Percentiles rank a stretch among this genome's conserved stretches.
Evolutionary conservation across 2,113 vertebrate genomes (phyloP).

Genomic region (Nyctereutes procyonoides): DNA sequence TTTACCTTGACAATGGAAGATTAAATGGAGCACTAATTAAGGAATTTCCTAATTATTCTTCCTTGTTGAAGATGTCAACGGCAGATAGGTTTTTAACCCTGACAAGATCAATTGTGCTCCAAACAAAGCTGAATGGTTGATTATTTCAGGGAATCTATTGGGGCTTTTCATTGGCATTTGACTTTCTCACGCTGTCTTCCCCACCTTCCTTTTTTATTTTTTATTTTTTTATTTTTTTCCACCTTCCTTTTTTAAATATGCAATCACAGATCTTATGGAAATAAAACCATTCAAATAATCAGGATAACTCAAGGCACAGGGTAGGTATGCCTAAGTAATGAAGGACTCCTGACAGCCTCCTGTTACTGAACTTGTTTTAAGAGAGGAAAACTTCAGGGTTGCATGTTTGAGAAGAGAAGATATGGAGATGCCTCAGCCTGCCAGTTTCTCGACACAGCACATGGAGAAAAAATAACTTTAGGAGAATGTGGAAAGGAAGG

Average conservation of each 20-base stretch:
- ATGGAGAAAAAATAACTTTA: not conserved
- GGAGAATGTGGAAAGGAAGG: not conserved
- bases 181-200: not conserved
- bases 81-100: slow-evolving; percentile 37
- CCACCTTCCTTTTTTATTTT: not conserved
- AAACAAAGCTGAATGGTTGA: not conserved
- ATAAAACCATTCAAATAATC: not conserved
- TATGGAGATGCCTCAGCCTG: not conserved
- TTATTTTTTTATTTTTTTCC: not conserved
- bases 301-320: not conserved
- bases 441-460: not conserved
- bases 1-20: slow-evolving; percentile 61
- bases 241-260: not conserved
- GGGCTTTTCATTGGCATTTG: not conserved
- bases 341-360: fast-evolving
- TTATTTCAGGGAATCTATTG: not conserved
- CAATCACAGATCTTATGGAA: not conserved
- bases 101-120: slow-evolving; percentile 36
- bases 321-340: no score
- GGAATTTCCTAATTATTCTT: slow-evolving; percentile 68
- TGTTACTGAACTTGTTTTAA: not conserved
- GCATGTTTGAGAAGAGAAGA: not conserved
- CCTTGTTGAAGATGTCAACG: not conserved
- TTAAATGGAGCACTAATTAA: slow-evolving; percentile 62
- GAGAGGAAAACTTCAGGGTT: not conserved